Evolutionary conservation across 2,797 vertebrate species (phyloP), one percentile per base, ranked within the genome.

Genomic region (Hyperoplus immaculatus): DNA sequence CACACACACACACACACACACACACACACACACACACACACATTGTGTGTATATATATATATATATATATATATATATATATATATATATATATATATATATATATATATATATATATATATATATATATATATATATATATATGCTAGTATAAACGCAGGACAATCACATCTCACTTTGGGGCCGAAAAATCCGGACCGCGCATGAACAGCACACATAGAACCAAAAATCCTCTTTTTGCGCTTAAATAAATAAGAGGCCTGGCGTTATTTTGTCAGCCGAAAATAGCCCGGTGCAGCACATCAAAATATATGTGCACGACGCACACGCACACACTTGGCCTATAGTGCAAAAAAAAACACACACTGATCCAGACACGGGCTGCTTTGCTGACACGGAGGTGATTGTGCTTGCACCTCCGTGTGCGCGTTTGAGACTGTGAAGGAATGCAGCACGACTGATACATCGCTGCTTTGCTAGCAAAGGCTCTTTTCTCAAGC

Each of bases 361-460:
- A 46, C 42, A 42, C 72, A 75, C 56, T 4, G 64, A 77, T 75
- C 69, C 80, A 70, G 60, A 63, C 75, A 66, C 15, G 51, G 59
- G 62, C 76, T 72, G 80, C 77, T 72, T 49, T n/a, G 62, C 69
- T 75, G 72, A 41, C 84, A 69, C 55, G 14, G 79, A 73, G 86
- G 82, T 63, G 82, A 67, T 51, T 21, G 72, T 81, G 72, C 80
- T 71, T 79, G 81, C 85, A 67, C 79, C 77, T 81, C 68, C 3
- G 41, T 55, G 71, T 77, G 71, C 64, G 64, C 47, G 43, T 69
- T 58, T 64, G 68, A 16, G 77, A 56, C 78, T 89, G 91, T 92
- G 83, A 49, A 92, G 91, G 92, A 93, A 93, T 91, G 88, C 86
- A 82, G 72, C 82, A 43, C 83, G 29, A 5, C 8, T 4, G 80